Base-by-base conservation (phyloP, 2,888 invertebrate genomes). In the Platerodrilus igneus region DNA sequence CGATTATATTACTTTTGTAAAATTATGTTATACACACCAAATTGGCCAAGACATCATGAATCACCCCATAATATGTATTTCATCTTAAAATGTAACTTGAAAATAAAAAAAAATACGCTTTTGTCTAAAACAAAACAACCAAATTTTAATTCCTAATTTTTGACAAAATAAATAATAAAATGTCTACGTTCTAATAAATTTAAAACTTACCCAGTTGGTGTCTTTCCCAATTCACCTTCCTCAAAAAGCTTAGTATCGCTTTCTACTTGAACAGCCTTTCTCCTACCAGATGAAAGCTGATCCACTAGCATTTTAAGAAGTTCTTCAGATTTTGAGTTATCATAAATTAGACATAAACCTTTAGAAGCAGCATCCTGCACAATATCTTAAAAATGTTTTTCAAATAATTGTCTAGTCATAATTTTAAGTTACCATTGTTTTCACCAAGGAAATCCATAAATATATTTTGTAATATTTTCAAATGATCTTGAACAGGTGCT, bases 311-410 rank as follows among this genome's bases (percentile, higher is more conserved):
- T 80, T 5, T 78, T 78, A 2, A 94, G 83, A 29, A 94, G 70
- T 42, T 78, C 77, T 45, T 77, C 78, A 34, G 81, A 77, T 43
- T 81, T 81, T 0, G 88, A 89, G 37, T 81, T 80, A 55, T 88
- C 84, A 61, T 92, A 94, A 4, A 94, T 86, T 2, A 93, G 71
- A 35, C 89, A 89, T 13, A 95, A 73, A 6, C 92, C 94, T 64
- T 93, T 91, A 8, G 91, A 88, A 1, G 93, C 90, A 2, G 91
- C 86, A 64, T 94, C 94, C 72, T 94, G 94, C 0, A 93, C 86
- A 53, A 94, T 82, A 59, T 94, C 93, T 92, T 62, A 33, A 63
- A 40, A 33, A n/a, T n/a, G n/a, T n/a, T n/a, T n/a, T n/a, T n/a
- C n/a, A n/a, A n/a, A 13, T 17, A 11, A 11, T 17, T 17, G 13